Evolutionary conservation across 2,888 invertebrate genomes (phyloP).

Genomic region (Aromia moschata): DNA sequence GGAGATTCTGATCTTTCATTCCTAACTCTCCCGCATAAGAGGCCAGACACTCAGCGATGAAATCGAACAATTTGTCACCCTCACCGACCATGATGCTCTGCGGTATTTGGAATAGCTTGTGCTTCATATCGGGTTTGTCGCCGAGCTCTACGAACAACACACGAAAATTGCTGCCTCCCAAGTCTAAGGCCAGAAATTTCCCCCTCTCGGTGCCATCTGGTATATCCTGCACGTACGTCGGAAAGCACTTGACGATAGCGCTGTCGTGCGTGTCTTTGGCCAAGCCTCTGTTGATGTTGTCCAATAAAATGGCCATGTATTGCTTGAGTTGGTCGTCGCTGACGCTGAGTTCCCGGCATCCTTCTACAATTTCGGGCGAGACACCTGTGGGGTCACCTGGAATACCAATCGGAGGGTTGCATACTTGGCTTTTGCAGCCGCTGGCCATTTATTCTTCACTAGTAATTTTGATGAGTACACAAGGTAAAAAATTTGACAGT

Average conservation of each 20-base stretch:
- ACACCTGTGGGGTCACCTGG: constrained; percentile 7
- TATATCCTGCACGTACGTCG: constrained; percentile 94
- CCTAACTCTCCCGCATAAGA: constrained; percentile 89
- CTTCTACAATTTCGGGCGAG: constrained; percentile 33
- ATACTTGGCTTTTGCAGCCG: constrained; percentile 32
- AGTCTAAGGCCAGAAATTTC: constrained; percentile 94
- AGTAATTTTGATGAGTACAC: constrained; percentile 1
- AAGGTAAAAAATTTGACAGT: no score
- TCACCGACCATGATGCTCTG: constrained; percentile 93
- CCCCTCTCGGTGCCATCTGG: constrained; percentile 95
- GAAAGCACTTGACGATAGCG: constrained; percentile 92
- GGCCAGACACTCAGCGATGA: constrained; percentile 82
- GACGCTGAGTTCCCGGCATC: constrained; percentile 57
- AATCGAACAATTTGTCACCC: constrained; percentile 65
- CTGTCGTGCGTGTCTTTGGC: constrained; percentile 77
- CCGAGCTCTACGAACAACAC: constrained; percentile 91
- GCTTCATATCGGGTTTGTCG: constrained; percentile 90
- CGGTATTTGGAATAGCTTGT: constrained; percentile 96
- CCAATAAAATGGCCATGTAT: constrained; percentile 78
- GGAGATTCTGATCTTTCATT: constrained; percentile 78
- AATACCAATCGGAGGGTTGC: constrained; percentile 28
- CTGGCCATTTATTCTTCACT: constrained; percentile 2
- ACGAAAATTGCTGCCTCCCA: constrained; percentile 98
- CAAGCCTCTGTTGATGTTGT: constrained; percentile 83
- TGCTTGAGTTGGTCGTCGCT: constrained; percentile 81